A percentile compares a stretch with the other conserved stretches of the same genome.
Conservation (phyloP, 2,888 invertebrate genomes). For the Catocala sponsa region DNA sequence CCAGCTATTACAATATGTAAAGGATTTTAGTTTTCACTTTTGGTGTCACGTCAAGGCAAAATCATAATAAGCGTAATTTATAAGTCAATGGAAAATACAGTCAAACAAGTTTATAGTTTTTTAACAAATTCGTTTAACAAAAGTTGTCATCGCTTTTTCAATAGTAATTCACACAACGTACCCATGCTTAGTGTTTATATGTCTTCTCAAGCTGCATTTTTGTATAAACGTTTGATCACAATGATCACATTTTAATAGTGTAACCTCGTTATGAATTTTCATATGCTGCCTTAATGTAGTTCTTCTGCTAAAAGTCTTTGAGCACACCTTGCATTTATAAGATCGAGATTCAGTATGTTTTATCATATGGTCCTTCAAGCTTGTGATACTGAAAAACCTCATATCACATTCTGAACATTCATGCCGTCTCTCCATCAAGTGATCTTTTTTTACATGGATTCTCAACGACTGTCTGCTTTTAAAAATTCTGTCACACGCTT, state of each 20-base stretch:
- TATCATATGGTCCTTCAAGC: conserved; percentile 69
- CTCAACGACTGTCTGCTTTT: conserved; percentile 63
- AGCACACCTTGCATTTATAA: conserved; percentile 68
- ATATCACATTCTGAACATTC: conserved; percentile 29
- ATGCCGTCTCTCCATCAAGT: conserved; percentile 46
- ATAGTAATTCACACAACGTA: background rate
- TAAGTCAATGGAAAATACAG: no score
- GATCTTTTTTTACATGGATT: conserved; percentile 71
- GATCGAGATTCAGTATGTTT: conserved; percentile 68
- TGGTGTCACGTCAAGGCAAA: no score
- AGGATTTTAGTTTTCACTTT: no score
- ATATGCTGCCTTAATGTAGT: conserved; percentile 55
- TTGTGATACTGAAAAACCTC: conserved; percentile 48
- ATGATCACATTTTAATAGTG: conserved; percentile 44
- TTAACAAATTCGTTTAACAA: background rate
- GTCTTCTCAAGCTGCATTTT: conserved; percentile 57
- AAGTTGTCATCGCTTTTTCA: background rate
- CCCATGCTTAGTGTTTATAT: conserved; percentile 34
- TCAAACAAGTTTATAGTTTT: background rate
- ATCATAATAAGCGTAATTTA: no score
- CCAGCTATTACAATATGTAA: no score
- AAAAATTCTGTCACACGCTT: conserved; percentile 65
- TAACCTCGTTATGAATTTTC: conserved; percentile 58
- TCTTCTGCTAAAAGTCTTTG: conserved; percentile 57
- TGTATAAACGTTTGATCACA: conserved; percentile 60